Percentiles rank a stretch among this genome's conserved stretches.
Evolutionary conservation across 2,888 invertebrate genomes (phyloP).

Genomic region (Bombylius discolor): DNA sequence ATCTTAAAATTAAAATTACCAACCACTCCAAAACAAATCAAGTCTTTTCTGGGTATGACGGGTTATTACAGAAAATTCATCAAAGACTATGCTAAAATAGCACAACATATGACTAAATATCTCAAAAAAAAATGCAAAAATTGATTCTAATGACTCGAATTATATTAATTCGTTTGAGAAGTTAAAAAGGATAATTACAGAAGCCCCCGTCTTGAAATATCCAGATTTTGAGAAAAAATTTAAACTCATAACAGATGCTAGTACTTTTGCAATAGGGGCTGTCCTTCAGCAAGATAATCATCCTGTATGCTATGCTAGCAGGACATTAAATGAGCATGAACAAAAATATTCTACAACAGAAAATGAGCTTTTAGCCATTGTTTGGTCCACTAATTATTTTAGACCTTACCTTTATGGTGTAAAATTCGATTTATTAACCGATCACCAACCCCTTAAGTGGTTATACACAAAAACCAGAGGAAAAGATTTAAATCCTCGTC

Average conservation of each 20-base stretch:
- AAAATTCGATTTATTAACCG: constrained; percentile 9
- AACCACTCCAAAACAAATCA: no score
- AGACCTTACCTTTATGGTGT: constrained; percentile 10
- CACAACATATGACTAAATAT: no score
- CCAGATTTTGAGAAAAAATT: constrained; percentile 14
- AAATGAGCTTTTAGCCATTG: constrained; percentile 12
- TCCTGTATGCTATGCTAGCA: constrained; percentile 12
- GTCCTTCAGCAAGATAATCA: constrained; percentile 11
- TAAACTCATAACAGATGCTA: constrained; percentile 11
- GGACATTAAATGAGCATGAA: constrained; percentile 14
- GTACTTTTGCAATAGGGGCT: constrained; percentile 13
- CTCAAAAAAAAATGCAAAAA: no score
- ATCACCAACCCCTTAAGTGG: constrained; percentile 8
- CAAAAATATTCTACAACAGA: constrained; percentile 10
- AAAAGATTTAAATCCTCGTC: no score
- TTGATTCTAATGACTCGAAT: no score
- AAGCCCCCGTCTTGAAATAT: constrained; percentile 9
- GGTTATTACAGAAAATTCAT: no score
- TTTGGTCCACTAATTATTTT: constrained; percentile 13
- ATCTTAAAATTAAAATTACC: no score
- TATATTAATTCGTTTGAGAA: background rate
- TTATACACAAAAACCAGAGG: no score
- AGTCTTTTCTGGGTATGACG: no score
- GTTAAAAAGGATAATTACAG: background rate
- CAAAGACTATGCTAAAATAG: no score